Conservation (phyloP, 2,888 invertebrate species). For the Ditula angustiorana region DNA sequence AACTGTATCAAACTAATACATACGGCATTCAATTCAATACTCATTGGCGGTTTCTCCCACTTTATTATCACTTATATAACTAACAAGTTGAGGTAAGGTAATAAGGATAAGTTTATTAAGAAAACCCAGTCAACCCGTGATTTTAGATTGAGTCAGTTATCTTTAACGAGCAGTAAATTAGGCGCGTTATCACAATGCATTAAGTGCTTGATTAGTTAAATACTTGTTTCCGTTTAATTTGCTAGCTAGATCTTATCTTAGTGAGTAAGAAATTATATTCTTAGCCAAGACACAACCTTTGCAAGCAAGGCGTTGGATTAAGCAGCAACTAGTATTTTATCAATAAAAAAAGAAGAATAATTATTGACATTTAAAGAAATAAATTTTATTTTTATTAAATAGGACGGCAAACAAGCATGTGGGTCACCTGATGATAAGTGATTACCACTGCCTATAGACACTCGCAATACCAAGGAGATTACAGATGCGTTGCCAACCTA, state of each 20-base stretch:
- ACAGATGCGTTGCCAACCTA: too few relatives aligned
- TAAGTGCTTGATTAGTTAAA: background rate
- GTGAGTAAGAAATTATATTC: background rate
- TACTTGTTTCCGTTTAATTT: background rate
- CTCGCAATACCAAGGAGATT: too few relatives aligned
- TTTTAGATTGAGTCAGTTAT: background rate
- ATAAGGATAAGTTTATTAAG: constrained; percentile 6
- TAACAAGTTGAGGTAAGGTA: constrained; percentile 52
- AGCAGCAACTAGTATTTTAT: too few relatives aligned
- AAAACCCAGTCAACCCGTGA: background rate
- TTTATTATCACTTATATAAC: constrained; percentile 65
- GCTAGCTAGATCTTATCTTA: background rate
- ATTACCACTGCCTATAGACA: too few relatives aligned
- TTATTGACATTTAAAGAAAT: too few relatives aligned
- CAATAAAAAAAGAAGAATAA: too few relatives aligned
- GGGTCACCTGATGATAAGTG: too few relatives aligned
- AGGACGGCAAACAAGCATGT: too few relatives aligned
- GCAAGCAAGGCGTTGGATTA: too few relatives aligned
- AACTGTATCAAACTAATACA: constrained; percentile 65
- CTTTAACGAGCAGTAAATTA: background rate
- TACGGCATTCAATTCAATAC: constrained; percentile 68
- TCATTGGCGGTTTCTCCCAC: constrained; percentile 59
- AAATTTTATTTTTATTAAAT: too few relatives aligned
- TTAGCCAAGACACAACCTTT: background rate
- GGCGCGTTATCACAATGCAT: constrained; percentile 2